Evolutionary conservation across 2,888 invertebrate species (phyloP).

Genomic region (Trileptium ribeirensis): DNA sequence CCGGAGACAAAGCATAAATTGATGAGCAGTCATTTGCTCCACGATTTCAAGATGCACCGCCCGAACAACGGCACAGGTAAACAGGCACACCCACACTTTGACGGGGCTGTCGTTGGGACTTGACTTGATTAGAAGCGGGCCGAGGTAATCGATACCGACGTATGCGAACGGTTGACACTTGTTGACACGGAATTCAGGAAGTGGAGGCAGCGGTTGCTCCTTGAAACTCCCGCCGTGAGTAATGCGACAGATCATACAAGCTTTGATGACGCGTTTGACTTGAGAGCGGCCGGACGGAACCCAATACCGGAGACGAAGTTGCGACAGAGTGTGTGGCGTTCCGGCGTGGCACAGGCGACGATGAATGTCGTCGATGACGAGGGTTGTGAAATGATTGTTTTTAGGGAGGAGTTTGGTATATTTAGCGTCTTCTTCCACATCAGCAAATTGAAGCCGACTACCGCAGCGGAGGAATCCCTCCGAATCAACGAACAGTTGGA

Average conservation of each 20-base stretch:
- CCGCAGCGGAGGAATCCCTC: conserved; percentile 1
- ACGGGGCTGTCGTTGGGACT: neutral
- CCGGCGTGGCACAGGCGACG: neutral
- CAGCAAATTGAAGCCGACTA: neutral
- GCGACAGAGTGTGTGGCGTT: neutral
- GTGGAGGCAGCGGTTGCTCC: neutral
- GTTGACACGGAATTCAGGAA: neutral
- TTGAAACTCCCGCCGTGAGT: neutral
- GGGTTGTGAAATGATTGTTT: neutral
- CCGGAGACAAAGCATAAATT: neutral
- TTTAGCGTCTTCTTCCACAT: neutral
- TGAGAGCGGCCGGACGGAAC: neutral
- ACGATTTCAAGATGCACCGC: conserved; percentile 12
- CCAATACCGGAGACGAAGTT: neutral
- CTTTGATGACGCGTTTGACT: neutral
- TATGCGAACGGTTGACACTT: neutral
- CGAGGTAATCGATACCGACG: conserved; percentile 9
- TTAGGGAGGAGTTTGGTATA: conserved; percentile 2
- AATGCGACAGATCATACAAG: neutral
- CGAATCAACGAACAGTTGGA: neutral
- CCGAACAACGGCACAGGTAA: neutral
- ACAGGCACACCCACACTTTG: conserved; percentile 14
- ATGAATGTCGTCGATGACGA: conserved; percentile 1
- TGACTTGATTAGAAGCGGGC: neutral
- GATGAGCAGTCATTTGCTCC: neutral